Base-by-base conservation (phyloP, 1,140 invertebrate species). In the Polyergus mexicanus region DNA sequence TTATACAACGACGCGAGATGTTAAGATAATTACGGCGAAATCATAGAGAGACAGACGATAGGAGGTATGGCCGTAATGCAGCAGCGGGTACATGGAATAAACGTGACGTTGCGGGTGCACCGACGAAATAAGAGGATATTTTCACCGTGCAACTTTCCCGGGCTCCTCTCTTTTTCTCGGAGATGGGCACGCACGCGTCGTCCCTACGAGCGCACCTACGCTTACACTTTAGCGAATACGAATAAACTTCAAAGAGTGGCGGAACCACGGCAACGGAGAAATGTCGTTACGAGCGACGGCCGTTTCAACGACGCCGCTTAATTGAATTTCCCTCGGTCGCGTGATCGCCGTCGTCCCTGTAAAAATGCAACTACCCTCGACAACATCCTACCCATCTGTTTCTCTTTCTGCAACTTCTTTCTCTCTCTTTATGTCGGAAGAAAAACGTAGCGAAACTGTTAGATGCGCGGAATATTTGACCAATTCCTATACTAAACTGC, bases 321-420 rank as follows among this genome's bases (percentile, higher is more conserved):
- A 83, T 83, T 83, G 78, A 83, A 83, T 83, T 83, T 83, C 78
- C 72, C 68, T 83, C 78, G 78, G 78, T 83, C 78, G 78, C 78
- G 78, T 83, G 78, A 83, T 83, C 78, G 56, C 78, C 68, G 78
- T 56, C 78, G 74, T 83, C 78, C 78, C 78, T 83, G 68, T 83
- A 83, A 83, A 83, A 83, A 83, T 83, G 78, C 78, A 74, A 83
- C 78, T 62, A 74, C 78, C 38, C 35, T 81, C 66, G 35, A 54
- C 78, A 32, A 60, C 78, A 54, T 62, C 54, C 68, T 38, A 47
- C 78, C 78, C 78, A 83, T 68, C 68, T 83, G 78, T 83, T 83
- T 83, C 78, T 74, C 68, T 83, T 47, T 68, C 68, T 74, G 41
- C 1, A 83, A 62, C 16, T 25, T 44, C 10, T 44, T 3, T 72